Conservation (phyloP, 2,797 vertebrate species). For the Micrastur ruficollis region DNA sequence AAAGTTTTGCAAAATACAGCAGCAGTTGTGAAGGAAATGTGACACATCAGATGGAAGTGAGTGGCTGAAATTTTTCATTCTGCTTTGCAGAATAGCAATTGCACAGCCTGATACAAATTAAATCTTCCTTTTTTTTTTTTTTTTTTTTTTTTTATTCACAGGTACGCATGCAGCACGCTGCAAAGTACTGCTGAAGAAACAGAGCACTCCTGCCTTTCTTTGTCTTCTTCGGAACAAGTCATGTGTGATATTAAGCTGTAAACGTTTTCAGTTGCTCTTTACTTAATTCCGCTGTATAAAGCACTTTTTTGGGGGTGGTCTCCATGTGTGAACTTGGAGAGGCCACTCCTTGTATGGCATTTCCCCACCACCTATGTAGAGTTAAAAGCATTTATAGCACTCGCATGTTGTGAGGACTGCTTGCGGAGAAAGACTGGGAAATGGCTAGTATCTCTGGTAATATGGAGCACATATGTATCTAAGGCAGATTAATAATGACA, state of each 20-base stretch:
- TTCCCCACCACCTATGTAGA: not conserved
- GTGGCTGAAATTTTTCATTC: not conserved
- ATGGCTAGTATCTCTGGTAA: not conserved
- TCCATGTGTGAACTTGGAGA: not conserved
- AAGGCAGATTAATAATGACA: not conserved
- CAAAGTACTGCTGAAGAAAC: not conserved
- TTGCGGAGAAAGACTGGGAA: not conserved
- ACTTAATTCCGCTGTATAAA: not conserved
- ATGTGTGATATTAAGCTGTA: not conserved
- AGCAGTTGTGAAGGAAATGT: not conserved
- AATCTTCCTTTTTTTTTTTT: not conserved
- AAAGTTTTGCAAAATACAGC: not conserved
- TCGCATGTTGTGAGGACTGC: not conserved
- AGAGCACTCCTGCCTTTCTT: not conserved
- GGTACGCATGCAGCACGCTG: not conserved
- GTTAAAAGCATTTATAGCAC: not conserved
- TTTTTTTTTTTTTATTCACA: not conserved
- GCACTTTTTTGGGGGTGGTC: not conserved
- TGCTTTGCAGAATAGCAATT: not conserved
- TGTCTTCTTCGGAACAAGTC: not conserved
- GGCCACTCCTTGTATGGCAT: not conserved
- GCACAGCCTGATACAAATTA: not conserved
- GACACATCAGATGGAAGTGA: not conserved
- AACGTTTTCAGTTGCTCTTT: not conserved
- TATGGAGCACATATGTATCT: not conserved